Evolutionary conservation across 2,797 vertebrate genomes (phyloP).

Genomic region (Cuniculus paca): DNA sequence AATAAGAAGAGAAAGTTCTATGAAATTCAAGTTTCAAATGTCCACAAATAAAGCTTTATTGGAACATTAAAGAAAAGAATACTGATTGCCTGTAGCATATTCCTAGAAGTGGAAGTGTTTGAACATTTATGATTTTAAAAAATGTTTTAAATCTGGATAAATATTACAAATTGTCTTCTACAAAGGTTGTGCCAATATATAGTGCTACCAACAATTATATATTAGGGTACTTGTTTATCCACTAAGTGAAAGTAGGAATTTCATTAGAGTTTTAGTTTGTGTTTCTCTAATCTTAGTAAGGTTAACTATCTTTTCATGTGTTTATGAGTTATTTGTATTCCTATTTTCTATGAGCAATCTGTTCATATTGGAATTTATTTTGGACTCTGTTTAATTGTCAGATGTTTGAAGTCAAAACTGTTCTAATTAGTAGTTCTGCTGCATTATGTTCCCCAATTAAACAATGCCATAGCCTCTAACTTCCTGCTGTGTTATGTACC

Average conservation of each 20-base stretch:
- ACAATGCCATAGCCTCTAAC: not conserved
- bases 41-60: not conserved
- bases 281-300: conserved; percentile 53
- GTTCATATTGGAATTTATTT: conserved; percentile 64
- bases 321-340: conserved; percentile 69
- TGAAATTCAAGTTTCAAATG: not conserved
- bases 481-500: not conserved
- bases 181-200: not conserved
- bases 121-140: conserved; percentile 2
- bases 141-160: not conserved
- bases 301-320: conserved; percentile 58
- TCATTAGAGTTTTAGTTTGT: conserved; percentile 2
- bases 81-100: not conserved
- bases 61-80: not conserved
- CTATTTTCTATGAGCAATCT: conserved; percentile 66
- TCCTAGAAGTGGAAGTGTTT: not conserved
- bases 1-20: not conserved
- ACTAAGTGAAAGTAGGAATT: conserved; percentile 16
- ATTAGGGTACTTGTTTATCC: not conserved
- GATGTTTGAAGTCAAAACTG: conserved; percentile 70
- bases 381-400: conserved; percentile 68
- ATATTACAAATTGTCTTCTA: not conserved
- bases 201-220: not conserved
- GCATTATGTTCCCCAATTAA: conserved; percentile 45
- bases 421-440: conserved; percentile 66